Evolutionary conservation across 2,888 invertebrate species (phyloP), one percentile per base, ranked within the genome.

Genomic region (Polydrusus pterygomalis): DNA sequence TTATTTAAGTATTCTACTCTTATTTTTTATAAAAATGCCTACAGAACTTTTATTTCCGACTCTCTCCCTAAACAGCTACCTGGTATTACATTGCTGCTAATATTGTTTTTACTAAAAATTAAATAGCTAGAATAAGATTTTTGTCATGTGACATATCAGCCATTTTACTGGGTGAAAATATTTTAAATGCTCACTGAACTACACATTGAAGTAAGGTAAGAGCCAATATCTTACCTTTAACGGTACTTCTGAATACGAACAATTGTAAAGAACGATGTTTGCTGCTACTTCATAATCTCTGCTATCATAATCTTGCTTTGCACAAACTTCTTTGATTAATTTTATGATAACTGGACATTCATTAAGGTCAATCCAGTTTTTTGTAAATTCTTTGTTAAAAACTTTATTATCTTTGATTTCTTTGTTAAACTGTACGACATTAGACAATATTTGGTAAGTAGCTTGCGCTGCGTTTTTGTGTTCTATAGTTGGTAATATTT

Each of bases 291-390:
- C 10, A 40, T 13, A 54, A 40, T 68, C 54, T 0, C 20, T 0
- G n/a, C 18, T 6, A 56, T 13, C 15, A 34, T 18, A 17, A 0
- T 25, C n/a, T 15, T 54, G 15, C 17, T 60, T 67, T 9, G 18
- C 11, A 17, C n/a, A 73, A 45, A 47, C 47, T 40, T 70, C 62
- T 38, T 34, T 18, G 13, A 75, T 25, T 47, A 43, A 9, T 0
- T 62, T 43, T 0, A 49, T 5, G 20, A 67, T 40, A 49, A 30
- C 1, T 45, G 49, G 17, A 43, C 43, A 67, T 17, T 70, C 34
- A 34, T 71, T 75, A 15, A 75, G 62, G 25, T 75, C 56, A 43
- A 75, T 67, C 34, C 60, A 67, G 49, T 38, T 13, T 13, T 62
- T 54, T 17, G 40, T 40, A 45, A 65, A 38, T 11, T 70, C 54